Conservation (phyloP, 2,888 invertebrate species). For the Orchestes rusci region DNA sequence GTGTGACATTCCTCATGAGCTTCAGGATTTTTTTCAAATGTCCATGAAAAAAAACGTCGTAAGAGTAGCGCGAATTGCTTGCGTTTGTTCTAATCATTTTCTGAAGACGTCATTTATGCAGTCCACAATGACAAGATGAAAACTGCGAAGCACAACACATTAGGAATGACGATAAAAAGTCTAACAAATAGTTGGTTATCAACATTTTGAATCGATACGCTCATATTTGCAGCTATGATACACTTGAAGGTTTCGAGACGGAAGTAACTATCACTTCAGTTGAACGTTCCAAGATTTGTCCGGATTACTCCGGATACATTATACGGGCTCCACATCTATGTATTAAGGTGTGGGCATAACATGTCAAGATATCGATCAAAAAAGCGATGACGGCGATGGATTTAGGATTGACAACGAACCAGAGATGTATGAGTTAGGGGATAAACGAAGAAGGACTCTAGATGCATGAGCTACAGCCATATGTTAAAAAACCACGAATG, state of each 20-base stretch:
- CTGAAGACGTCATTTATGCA: no score
- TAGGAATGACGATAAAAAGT: no score
- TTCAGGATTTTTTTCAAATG: no score
- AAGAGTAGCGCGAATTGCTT: no score
- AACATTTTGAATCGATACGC: slow-evolving; percentile 22
- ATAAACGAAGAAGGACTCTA: slow-evolving; percentile 9
- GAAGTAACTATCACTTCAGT: slow-evolving; percentile 13
- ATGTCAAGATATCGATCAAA: slow-evolving; percentile 13
- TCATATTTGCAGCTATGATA: slow-evolving; percentile 15
- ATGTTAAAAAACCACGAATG: slow-evolving; percentile 12
- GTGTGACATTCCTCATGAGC: no score
- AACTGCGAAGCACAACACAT: no score
- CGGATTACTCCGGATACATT: slow-evolving; percentile 20
- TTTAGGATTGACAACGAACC: neutral
- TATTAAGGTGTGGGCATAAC: slow-evolving; percentile 24
- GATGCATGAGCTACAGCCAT: slow-evolving; percentile 11
- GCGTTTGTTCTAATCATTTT: no score
- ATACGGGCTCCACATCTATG: slow-evolving; percentile 7
- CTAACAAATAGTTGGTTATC: slow-evolving; percentile 16
- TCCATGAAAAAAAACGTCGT: no score
- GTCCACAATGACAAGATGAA: no score
- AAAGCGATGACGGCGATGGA: neutral
- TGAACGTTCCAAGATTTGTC: slow-evolving; percentile 18
- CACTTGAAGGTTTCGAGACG: slow-evolving; percentile 20
- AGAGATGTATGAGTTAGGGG: neutral